Conservation (phyloP, 2,113 vertebrate genomes). For the Ornithorhynchus anatinus region DNA sequence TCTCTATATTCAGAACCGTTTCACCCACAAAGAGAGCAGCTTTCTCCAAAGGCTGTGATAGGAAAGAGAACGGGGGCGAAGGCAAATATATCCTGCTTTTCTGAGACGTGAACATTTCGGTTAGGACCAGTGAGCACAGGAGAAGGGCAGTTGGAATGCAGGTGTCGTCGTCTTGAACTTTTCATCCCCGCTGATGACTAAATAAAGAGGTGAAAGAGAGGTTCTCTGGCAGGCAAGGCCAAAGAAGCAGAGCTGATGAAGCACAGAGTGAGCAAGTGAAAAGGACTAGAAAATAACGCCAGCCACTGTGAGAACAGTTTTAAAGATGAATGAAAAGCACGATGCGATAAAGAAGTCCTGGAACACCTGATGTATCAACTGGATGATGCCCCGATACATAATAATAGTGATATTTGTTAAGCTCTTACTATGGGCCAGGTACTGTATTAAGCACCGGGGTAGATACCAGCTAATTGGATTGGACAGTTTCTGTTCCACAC, state of each 20-base stretch:
- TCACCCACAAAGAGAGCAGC: background rate
- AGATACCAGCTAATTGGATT: too few relatives aligned
- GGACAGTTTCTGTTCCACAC: too few relatives aligned
- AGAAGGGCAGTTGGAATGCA: background rate
- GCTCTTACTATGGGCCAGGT: too few relatives aligned
- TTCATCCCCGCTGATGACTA: background rate
- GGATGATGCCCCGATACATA: too few relatives aligned
- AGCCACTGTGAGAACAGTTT: background rate
- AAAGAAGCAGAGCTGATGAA: background rate
- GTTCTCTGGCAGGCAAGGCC: background rate
- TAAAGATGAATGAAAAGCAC: background rate
- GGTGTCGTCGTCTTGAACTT: background rate
- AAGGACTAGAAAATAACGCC: background rate
- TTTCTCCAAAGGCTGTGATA: background rate
- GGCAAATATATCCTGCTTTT: too few relatives aligned
- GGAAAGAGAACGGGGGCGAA: too few relatives aligned
- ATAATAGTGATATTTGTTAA: too few relatives aligned
- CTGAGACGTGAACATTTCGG: background rate
- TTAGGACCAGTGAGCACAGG: too few relatives aligned
- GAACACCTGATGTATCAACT: background rate
- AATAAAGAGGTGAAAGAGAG: background rate
- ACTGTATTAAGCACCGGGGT: too few relatives aligned
- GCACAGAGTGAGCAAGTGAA: background rate
- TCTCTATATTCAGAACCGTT: too few relatives aligned
- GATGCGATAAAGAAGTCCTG: background rate